Evolutionary conservation across 2,888 invertebrate genomes (phyloP), one percentile per base, ranked within the genome.

Genomic region (Heliconius aoede): DNA sequence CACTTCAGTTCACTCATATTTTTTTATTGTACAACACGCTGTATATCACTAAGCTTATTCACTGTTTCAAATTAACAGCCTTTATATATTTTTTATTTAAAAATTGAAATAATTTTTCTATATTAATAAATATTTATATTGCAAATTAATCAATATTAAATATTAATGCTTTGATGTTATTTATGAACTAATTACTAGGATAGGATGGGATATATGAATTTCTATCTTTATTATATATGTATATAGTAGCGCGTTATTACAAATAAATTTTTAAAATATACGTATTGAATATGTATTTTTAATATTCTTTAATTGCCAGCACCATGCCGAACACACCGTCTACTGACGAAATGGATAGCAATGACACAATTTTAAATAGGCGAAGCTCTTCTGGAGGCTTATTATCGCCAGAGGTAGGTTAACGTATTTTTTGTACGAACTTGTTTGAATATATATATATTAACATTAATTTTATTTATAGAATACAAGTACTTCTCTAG

Each of bases 381-480:
- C 95, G 98, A 74, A 97, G 97, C 85, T 98, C 98, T 3, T 97
- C 97, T 0, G 97, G 98, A 0, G 97, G 97, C 46, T 91, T 98
- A 0, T 91, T 98, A 9, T 98, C 98, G 0, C 98, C 98, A 0
- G 98, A 97, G 92, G 97, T 96, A 30, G 0, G 30, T 55, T 21
- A n/a, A n/a, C n/a, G 13, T n/a, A 30, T 51, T 15, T 68, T 13
- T 4, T n/a, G 0, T 55, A 55, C n/a, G 3, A 36, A n/a, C n/a
- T n/a, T n/a, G n/a, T n/a, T n/a, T n/a, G n/a, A n/a, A n/a, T n/a
- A n/a, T n/a, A n/a, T n/a, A n/a, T n/a, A n/a, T n/a, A n/a, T n/a
- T n/a, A n/a, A n/a, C n/a, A n/a, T n/a, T n/a, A n/a, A n/a, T n/a
- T n/a, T n/a, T n/a, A n/a, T n/a, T n/a, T n/a, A n/a, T n/a, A n/a